Evolutionary conservation across 2,888 invertebrate genomes (phyloP), one percentile per base, ranked within the genome.

Genomic region (Augiades crinisus): DNA sequence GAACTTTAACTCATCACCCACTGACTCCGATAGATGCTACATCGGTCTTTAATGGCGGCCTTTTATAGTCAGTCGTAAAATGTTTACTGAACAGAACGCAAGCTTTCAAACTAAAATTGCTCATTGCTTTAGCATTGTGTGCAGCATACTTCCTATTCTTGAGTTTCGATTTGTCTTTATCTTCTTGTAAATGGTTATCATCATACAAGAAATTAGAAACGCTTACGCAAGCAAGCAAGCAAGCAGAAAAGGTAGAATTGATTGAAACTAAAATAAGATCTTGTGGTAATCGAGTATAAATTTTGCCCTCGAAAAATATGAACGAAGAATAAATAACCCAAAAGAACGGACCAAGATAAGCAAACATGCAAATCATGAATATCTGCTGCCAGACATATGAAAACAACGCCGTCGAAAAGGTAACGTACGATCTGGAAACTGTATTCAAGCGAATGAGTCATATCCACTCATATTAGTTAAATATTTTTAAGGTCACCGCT

Each of bases 1-100:
- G 67, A 71, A 68, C 68, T 68, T 60, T 67, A 62, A 67, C 69
- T 64, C 55, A 49, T 57, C 54, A 62, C 55, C 56, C 59, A 53
- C 45, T 31, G 37, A 49, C 53, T 58, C 49, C 54, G 55, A 62
- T 64, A 41, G 41, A 53, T 41, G 37, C 56, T 47, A 21, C 33
- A 64, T 64, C 46, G 55, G 57, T 60, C 57, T 65, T 65, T 70
- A 63, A 67, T 64, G 62, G 55, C 61, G 33, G 47, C 52, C 21
- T 58, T 66, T 66, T 65, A 64, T 52, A 55, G 56, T 36, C 50
- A 45, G 44, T 62, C 61, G 55, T 68, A 60, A 65, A 63, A 50
- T 41, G 53, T 53, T n/a, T 55, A 40, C 41, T 50, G 40, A 43
- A 46, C 49, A 49, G 40, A 52, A 54, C 45, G 34, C 34, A 22